Percentiles rank a stretch among this genome's conserved stretches.
phyloP scores from a whole-genome alignment of 2,797 vertebrate genomes.

The Gymnoscopelus braueri region DNA sequence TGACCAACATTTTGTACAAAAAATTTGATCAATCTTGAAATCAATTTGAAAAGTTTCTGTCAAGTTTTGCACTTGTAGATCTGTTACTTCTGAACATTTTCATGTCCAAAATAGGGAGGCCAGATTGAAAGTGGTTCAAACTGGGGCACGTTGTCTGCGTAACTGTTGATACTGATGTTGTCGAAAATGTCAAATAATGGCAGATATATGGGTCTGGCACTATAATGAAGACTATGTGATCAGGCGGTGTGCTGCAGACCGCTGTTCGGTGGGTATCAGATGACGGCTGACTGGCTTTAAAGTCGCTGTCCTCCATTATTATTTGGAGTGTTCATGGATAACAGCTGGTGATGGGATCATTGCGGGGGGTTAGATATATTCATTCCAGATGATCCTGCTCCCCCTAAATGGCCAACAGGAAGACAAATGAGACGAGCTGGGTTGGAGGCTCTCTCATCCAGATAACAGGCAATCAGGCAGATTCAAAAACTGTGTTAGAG shows the following conservation, averaged over 20 bases:
- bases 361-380: conserved; percentile 20
- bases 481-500: conserved; percentile 23
- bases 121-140: too few species aligned
- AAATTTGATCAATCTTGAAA: too few species aligned
- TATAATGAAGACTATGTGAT: too few species aligned
- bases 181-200: too few species aligned
- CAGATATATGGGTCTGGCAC: too few species aligned
- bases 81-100: too few species aligned
- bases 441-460: conserved; percentile 29
- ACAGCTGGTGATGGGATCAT: conserved; percentile 37
- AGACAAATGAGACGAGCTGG: conserved; percentile 24
- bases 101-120: too few species aligned
- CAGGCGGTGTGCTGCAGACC: neutral
- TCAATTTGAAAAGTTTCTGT: too few species aligned
- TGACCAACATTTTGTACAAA: too few species aligned
- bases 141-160: too few species aligned
- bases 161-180: too few species aligned
- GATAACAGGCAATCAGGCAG: conserved; percentile 49
- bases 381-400: conserved; percentile 27
- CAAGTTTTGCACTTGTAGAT: too few species aligned
- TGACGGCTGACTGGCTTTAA: conserved; percentile 27
- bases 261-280: conserved; percentile 45
- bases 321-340: conserved; percentile 39
- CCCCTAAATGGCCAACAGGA: conserved; percentile 17
- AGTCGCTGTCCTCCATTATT: neutral